Evolutionary conservation across 2,113 vertebrate species (phyloP).

Genomic region (Piprites chloris): DNA sequence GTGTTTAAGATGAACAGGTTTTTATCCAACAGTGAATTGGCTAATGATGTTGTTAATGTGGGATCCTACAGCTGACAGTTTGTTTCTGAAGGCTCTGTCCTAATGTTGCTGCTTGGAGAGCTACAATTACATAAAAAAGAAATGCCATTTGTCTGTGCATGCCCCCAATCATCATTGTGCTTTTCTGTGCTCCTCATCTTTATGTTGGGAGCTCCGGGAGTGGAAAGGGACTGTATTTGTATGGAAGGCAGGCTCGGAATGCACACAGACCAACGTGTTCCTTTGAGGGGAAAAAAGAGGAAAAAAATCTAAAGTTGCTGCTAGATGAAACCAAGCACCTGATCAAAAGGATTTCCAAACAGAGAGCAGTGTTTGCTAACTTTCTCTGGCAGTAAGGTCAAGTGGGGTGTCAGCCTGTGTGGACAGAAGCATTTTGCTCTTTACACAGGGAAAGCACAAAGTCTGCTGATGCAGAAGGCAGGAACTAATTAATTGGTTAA

Average conservation of each 20-base stretch:
- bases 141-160: background rate
- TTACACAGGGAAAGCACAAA: background rate
- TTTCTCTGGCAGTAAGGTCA: background rate
- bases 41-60: slow-evolving; percentile 9
- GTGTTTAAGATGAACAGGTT: slow-evolving; percentile 19
- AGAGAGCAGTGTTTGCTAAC: background rate
- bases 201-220: background rate
- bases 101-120: background rate
- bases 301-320: background rate
- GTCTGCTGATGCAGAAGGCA: background rate
- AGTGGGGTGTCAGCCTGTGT: background rate
- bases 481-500: slow-evolving; percentile 27
- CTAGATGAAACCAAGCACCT: background rate
- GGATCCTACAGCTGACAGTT: slow-evolving; percentile 15
- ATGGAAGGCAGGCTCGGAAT: background rate
- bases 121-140: background rate
- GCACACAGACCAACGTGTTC: background rate
- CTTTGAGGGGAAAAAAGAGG: background rate
- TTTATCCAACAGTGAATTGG: slow-evolving; percentile 30
- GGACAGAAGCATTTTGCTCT: background rate
- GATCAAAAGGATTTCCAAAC: background rate
- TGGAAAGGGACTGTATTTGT: background rate
- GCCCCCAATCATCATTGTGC: background rate
- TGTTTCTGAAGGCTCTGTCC: background rate
- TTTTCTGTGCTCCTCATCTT: background rate